These are phyloP conservation scores for Zaprionus inermis DNA, from an alignment of 1,140 invertebrate genomes.

Conservation along the genomic window DNA sequence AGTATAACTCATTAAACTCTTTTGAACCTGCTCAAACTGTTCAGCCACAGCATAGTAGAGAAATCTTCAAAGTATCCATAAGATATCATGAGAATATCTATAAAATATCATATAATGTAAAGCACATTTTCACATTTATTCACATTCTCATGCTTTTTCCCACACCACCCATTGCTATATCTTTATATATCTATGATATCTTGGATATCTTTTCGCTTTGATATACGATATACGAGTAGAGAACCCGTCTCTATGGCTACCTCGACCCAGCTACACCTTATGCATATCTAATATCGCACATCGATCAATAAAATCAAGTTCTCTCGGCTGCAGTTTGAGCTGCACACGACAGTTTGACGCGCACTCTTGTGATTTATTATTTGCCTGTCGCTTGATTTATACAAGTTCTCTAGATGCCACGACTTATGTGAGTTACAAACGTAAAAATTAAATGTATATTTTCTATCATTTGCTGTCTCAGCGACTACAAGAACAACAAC, in stretches of 20 bases:
- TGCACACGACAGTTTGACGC: slow-evolving; percentile 46
- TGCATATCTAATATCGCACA: slow-evolving; percentile 5
- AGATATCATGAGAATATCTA: not conserved
- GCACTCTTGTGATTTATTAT: slow-evolving; percentile 58
- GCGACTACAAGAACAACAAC: not conserved
- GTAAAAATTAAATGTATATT: slow-evolving; percentile 14
- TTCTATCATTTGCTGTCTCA: slow-evolving; percentile 34
- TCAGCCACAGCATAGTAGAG: rapidly evolving
- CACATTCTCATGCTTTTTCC: not conserved
- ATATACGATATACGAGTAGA: not conserved
- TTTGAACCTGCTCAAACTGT: not conserved
- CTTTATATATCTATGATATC: not conserved
- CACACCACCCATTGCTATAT: not conserved
- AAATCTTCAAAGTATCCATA: not conserved
- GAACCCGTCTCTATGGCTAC: not conserved
- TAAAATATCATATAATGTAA: not conserved
- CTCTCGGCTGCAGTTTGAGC: slow-evolving; percentile 20
- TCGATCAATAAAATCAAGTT: slow-evolving; percentile 7
- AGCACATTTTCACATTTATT: not conserved
- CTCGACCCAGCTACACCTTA: not conserved
- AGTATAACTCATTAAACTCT: not conserved
- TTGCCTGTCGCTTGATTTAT: slow-evolving; percentile 51
- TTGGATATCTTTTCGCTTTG: not conserved
- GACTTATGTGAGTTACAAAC: slow-evolving; percentile 20
- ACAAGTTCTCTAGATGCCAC: slow-evolving; percentile 54